Evolutionary conservation across 2,113 vertebrate species (phyloP), one percentile per base, ranked within the genome.

Genomic region (Fukomys damarensis): DNA sequence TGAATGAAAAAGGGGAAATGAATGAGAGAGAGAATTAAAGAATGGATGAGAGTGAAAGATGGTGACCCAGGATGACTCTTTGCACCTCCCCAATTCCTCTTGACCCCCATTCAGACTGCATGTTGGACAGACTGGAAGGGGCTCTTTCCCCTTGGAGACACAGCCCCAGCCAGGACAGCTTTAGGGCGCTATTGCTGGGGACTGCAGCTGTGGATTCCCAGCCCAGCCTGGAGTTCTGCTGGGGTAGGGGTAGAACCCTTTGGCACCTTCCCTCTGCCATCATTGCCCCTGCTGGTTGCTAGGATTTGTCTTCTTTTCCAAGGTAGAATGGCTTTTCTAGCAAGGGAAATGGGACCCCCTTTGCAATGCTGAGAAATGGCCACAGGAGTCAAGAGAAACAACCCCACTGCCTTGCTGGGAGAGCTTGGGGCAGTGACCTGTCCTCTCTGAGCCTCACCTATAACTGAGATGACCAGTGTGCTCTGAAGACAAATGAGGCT

Each of bases 211-310:
- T 30, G 5, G 65, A 65, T n/a, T 32, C n/a, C 91, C 66, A 83
- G 28, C 24, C 49, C 63, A 83, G 35, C 46, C 54, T 61, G n/a
- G 86, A 59, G 68, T 10, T 83, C 70, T 81, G 54, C 86, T 38
- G 24, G 43, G 26, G 2, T 2, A 12, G 5, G 16, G 20, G 6
- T 0, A 22, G n/a, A 63, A 63, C 9, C 32, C 81, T 80, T 32
- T 49, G 77, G 63, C 74, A 72, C 54, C 52, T 58, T 89, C 56
- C 58, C 41, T 43, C 41, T 74, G 12, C 54, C 76, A 14, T 26
- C 65, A 46, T 63, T 74, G 85, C 93, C 61, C 63, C 91, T 95
- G 85, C 91, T 87, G 96, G 89, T 49, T 63, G 41, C 59, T 74
- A 24, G 61, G 52, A 32, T 38, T 74, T 82, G 58, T 52, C 65